Base-by-base conservation (phyloP, 2,888 invertebrate genomes). In the Andrena bucephala region DNA sequence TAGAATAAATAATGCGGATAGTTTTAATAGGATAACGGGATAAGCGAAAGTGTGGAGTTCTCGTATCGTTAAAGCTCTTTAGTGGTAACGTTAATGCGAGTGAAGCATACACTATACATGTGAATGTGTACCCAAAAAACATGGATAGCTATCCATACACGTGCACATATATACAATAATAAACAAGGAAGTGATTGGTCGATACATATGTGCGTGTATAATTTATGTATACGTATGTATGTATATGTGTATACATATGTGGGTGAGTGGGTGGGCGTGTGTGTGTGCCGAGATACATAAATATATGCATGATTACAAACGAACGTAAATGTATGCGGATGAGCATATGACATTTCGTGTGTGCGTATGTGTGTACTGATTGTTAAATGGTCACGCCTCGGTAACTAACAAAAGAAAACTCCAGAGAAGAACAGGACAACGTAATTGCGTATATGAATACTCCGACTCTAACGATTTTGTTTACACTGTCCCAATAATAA, bases 401-500 rank as follows among this genome's bases (percentile, higher is more conserved):
- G 73, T 78, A 69, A 86, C 74, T 69, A 63, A 69, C 76, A 69
- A 81, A 65, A 60, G 59, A 85, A 83, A 81, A 81, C 66, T 76
- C 65, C 73, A 83, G 77, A 84, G 81, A 82, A 88, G 86, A 89
- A 77, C 83, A 90, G 83, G 83, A 83, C 86, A 80, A 72, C 87
- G 84, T 87, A 84, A 87, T 76, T 82, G 83, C 86, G 89, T 89
- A 87, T 89, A 89, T 89, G 89, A 86, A 87, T 87, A 89, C 65
- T 81, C 42, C 82, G 85, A 84, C 59, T 89, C 86, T 90, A 88
- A 91, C 89, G 90, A 89, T 91, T 92, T 92, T 93, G 92, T 94
- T 93, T 91, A 93, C 91, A 90, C 93, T 94, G 91, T 94, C 92
- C 93, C 92, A 91, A 93, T 93, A 94, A 94, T 94, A 94, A 94